Base-by-base conservation (phyloP, 2,797 vertebrate species). In the Ctenosaura bakeri region DNA sequence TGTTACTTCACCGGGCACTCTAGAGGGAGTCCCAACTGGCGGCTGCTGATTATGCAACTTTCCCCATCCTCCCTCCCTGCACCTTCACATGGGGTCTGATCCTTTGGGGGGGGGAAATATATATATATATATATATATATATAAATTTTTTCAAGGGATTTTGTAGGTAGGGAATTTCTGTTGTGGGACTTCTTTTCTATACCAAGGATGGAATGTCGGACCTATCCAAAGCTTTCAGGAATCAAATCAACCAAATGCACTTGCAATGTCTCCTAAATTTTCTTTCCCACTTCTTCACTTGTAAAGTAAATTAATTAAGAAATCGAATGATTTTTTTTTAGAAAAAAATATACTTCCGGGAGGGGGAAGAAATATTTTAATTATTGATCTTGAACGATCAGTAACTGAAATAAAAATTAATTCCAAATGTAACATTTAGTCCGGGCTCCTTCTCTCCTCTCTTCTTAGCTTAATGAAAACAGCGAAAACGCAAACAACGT, bases 241-340 rank as follows among this genome's bases (percentile, higher is more conserved):
- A 97, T 97, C 96, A 77, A 95, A 90, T 94, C 83, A 73, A 76
- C 56, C 86, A 97, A 97, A 96, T 97, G 97, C 97, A 97, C 97
- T 97, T 97, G 94, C 96, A 92, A 90, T 93, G 93, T 42, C 22
- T 95, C 96, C 90, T 94, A 95, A 96, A 93, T 90, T 93, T 83
- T 89, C 90, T 85, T 78, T 91, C 35, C 82, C 74, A 50, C 92
- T 89, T 94, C 86, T 88, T 22, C 92, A 93, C 69, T 54, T 76
- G 69, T 90, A 76, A 90, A 96, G 91, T 97, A 97, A 97, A 95
- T 97, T 97, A 97, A 97, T 74, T 62, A 38, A 95, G 86, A 96
- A 91, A 91, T 95, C 54, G 95, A 96, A 95, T 96, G 92, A 95
- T 93, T 95, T 93, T 92, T 90, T 18, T 71, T 38, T 8, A 38